phyloP scores from a whole-genome alignment of 2,888 invertebrate species.

The Falcaria lacertinaria region DNA sequence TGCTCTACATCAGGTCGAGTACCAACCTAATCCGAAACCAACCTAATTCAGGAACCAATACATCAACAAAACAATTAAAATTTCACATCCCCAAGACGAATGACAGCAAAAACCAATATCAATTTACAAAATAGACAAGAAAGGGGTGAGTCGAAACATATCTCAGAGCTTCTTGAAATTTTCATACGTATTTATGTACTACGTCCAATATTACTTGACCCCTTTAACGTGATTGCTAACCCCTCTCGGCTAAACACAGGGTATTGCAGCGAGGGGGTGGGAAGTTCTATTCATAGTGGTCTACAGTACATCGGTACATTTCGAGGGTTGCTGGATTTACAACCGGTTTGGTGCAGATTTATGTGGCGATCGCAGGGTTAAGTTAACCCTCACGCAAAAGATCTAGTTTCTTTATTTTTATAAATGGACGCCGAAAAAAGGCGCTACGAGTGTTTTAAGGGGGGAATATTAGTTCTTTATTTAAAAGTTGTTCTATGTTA shows the following conservation, averaged over 20 bases:
- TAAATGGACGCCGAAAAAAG: conserved; percentile 60
- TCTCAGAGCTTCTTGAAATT: conserved; percentile 62
- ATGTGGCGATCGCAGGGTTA: conserved; percentile 57
- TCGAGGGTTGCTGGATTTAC: conserved; percentile 68
- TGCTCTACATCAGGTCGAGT: too few species aligned
- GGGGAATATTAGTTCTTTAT: background rate
- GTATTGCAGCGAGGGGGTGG: conserved; percentile 6
- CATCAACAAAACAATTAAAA: conserved; percentile 34
- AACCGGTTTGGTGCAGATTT: conserved; percentile 74
- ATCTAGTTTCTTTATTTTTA: conserved; percentile 72
- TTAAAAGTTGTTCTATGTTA: background rate
- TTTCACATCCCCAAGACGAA: conserved; percentile 46
- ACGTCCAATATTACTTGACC: conserved; percentile 37
- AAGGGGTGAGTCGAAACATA: conserved; percentile 54
- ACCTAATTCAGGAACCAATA: background rate
- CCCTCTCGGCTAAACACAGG: conserved; percentile 6
- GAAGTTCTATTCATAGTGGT: conserved; percentile 36
- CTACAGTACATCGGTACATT: conserved; percentile 51
- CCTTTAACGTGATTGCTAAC: conserved; percentile 15
- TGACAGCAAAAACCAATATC: conserved; percentile 52
- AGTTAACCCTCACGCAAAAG: conserved; percentile 62
- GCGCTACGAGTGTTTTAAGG: conserved; percentile 33
- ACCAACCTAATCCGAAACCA: too few species aligned
- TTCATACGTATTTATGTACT: conserved; percentile 64
- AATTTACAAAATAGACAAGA: conserved; percentile 66